A percentile compares a stretch with the other conserved stretches of the same genome.
These are phyloP conservation scores for Drymonia ruficornis DNA, from an alignment of 2,888 invertebrate genomes.

Conservation along the genomic window DNA sequence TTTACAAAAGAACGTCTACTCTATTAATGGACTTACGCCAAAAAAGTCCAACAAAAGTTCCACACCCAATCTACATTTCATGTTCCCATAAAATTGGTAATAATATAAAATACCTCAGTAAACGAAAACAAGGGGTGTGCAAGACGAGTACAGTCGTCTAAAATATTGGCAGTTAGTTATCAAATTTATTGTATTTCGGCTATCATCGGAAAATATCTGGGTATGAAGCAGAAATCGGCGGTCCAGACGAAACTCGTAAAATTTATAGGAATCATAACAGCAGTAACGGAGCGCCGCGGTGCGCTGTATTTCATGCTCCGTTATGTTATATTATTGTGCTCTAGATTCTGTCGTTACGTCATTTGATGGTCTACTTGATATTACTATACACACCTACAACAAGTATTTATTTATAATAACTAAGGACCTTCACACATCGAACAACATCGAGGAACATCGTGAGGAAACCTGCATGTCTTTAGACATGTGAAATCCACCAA, in stretches of 20 bases:
- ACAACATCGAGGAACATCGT: too few relatives aligned
- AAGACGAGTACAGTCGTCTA: constrained; percentile 14
- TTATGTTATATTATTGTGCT: constrained; percentile 51
- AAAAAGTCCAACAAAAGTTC: not conserved
- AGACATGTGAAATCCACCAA: too few relatives aligned
- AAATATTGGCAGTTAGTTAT: constrained; percentile 53
- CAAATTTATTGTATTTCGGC: constrained; percentile 52
- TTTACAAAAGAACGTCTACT: too few relatives aligned
- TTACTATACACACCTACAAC: not conserved
- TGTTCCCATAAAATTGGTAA: constrained; percentile 23
- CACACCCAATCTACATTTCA: not conserved
- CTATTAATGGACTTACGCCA: too few relatives aligned
- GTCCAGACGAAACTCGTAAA: constrained; percentile 57
- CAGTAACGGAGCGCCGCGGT: constrained; percentile 46
- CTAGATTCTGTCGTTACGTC: constrained; percentile 28
- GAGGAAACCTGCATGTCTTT: too few relatives aligned
- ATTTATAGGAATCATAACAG: constrained; percentile 64
- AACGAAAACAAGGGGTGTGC: constrained; percentile 27
- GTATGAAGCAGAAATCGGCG: constrained; percentile 49
- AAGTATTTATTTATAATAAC: too few relatives aligned
- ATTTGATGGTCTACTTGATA: not conserved
- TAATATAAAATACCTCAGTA: constrained; percentile 28
- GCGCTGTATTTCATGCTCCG: constrained; percentile 35
- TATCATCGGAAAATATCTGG: constrained; percentile 40
- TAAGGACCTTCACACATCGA: not conserved